Base-by-base conservation (phyloP, 2,888 invertebrate genomes). In the Noctua fimbriata region DNA sequence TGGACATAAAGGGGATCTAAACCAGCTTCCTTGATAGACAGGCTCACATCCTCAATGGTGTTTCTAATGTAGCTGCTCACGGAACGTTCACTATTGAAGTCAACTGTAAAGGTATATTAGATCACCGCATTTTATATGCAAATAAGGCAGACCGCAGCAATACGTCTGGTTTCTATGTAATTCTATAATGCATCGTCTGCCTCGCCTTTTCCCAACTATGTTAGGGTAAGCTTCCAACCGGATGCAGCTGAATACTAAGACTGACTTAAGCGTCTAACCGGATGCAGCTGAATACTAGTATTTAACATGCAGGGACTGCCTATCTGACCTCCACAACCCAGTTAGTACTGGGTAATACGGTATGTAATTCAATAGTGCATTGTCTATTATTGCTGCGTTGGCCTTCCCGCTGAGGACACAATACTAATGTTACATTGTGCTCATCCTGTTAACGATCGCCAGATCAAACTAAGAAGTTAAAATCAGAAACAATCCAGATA, bases 1-100 rank as follows among this genome's bases (percentile, higher is more conserved):
- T 90, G 79, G 0, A 93, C 60, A 6, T 83, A 14, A 0, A 90
- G 14, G 1, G 96, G 96, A 78, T 96, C 96, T 0, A 93, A 78
- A 2, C 95, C 95, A 28, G 82, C 85, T 0, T 93, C 93, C 10
- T 74, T 85, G 52, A 96, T 93, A 0, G 18, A 1, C 14, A 90
- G 79, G 36, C 89, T 87, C 0, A 92, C 0, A 1, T 91, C 89
- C 9, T 93, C 89, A 21, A 96, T 90, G 3, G 81, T 84, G 1
- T 79, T 70, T 3, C 84, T 80, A 4, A 95, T 89, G 5, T 82
- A 69, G 36, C 88, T 90, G 16, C 87, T 90, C 5, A 93, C 78
- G 0, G 92, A 79, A 1, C 91, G 90, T 36, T 89, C 85, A 16
- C 90, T 83, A 32, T 52, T 36, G 12, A 89, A 55, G 58, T 78